These are phyloP conservation scores for Heloderma charlesbogerti DNA, from an alignment of 2,113 vertebrate species.

Conservation along the genomic window DNA sequence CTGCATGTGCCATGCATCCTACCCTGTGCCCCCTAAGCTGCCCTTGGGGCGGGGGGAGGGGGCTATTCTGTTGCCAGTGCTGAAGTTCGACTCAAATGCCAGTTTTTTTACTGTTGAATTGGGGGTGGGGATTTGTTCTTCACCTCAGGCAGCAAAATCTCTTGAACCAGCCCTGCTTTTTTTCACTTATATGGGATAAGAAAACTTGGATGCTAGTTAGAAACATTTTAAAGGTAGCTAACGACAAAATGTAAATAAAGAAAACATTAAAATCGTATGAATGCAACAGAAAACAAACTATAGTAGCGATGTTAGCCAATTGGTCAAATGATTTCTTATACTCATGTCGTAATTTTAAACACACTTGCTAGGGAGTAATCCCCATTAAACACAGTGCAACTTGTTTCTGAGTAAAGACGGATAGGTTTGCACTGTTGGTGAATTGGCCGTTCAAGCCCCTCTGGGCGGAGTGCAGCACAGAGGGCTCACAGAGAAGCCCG, in stretches of 20 bases:
- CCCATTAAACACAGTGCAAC: background rate
- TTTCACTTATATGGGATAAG: background rate
- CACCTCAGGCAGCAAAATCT: background rate
- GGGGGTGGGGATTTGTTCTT: background rate
- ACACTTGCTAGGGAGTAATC: background rate
- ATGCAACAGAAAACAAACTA: background rate
- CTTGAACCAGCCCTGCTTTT: background rate
- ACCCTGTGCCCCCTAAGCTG: no score
- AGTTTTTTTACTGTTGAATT: background rate
- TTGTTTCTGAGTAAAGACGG: background rate
- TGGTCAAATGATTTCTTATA: background rate
- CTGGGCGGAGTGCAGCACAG: background rate
- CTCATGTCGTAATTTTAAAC: background rate
- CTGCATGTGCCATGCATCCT: no score
- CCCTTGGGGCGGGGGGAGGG: background rate
- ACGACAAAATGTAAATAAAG: background rate
- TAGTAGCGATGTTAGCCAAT: background rate
- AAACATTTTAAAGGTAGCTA: background rate
- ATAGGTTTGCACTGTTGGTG: background rate
- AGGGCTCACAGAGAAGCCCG: background rate
- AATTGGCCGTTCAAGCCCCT: background rate
- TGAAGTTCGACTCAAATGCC: background rate
- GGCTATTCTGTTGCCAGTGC: background rate
- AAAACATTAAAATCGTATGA: background rate
- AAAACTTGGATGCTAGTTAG: background rate